Evolutionary conservation across 2,797 vertebrate species (phyloP).

Genomic region (Enteromius radiatus): DNA sequence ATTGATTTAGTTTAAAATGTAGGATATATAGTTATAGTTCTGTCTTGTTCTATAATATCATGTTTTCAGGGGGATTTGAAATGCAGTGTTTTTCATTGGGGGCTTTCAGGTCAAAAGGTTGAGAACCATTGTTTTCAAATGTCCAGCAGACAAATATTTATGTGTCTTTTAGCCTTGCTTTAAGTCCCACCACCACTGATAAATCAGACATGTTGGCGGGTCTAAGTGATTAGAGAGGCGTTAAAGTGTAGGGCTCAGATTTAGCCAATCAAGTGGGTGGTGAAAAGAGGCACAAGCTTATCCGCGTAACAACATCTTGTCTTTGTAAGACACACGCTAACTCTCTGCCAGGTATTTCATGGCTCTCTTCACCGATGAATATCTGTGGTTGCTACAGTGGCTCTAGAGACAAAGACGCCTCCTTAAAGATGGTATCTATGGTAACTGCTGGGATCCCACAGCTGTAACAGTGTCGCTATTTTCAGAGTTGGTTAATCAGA

Average conservation of each 20-base stretch:
- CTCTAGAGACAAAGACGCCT: slow-evolving; percentile 43
- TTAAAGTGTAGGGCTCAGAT: slow-evolving; percentile 27
- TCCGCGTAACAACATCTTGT: slow-evolving; percentile 36
- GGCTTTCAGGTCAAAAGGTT: slow-evolving; percentile 6
- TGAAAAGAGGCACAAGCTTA: slow-evolving; percentile 29
- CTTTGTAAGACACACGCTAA: slow-evolving; percentile 33
- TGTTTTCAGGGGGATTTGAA: background rate
- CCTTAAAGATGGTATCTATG: slow-evolving; percentile 55
- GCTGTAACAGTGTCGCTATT: slow-evolving; percentile 44
- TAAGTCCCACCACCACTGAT: background rate
- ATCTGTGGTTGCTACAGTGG: slow-evolving; percentile 40
- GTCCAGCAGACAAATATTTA: background rate
- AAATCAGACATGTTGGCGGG: slow-evolving; percentile 36
- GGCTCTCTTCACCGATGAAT: slow-evolving; percentile 32
- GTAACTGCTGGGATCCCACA: slow-evolving; percentile 51
- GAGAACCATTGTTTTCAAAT: background rate
- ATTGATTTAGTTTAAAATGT: background rate
- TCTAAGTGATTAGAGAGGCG: slow-evolving; percentile 38
- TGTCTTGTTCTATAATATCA: background rate
- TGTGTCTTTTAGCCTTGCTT: background rate
- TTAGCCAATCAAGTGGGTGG: slow-evolving; percentile 39
- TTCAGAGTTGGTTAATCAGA: slow-evolving; percentile 48
- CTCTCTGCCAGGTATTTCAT: slow-evolving; percentile 37
- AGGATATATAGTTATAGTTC: background rate
- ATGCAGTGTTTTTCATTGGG: background rate